These are phyloP conservation scores for Poecilia velifera DNA, from an alignment of 2,797 vertebrate species.

Conservation along the genomic window DNA sequence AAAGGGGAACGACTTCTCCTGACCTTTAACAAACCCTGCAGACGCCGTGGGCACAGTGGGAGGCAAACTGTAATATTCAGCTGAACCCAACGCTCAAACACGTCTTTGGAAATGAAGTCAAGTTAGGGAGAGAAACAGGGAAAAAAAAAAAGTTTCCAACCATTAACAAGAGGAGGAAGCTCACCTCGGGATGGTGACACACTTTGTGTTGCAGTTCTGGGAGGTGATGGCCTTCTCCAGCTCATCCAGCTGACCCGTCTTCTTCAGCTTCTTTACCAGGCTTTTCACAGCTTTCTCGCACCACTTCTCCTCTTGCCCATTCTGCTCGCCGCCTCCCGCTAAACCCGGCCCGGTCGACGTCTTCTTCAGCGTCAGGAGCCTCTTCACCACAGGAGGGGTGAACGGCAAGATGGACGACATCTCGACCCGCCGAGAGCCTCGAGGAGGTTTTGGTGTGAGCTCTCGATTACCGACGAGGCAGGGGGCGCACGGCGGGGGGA, in stretches of 20 bases:
- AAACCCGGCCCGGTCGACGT: constrained; percentile 87
- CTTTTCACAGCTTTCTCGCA: constrained; percentile 98
- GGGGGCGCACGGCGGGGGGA: constrained; percentile 1
- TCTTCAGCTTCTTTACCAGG: constrained; percentile 98
- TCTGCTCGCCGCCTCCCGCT: constrained; percentile 91
- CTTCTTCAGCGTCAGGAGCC: constrained; percentile 97
- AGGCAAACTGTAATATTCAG: constrained; percentile 1
- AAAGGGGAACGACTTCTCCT: constrained; percentile 64
- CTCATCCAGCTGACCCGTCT: constrained; percentile 96
- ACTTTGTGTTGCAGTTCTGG: constrained; percentile 98
- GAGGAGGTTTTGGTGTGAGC: constrained; percentile 43
- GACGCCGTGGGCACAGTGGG: neutral
- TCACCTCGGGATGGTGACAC: constrained; percentile 99
- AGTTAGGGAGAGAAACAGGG: constrained; percentile 5
- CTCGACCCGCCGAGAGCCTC: constrained; percentile 62
- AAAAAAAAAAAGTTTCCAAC: neutral
- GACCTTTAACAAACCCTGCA: constrained; percentile 25
- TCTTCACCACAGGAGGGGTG: constrained; percentile 98
- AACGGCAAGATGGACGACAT: constrained; percentile 99
- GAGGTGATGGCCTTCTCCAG: constrained; percentile 98
- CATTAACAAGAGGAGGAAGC: neutral
- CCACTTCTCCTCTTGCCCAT: constrained; percentile 98
- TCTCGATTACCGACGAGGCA: constrained; percentile 41
- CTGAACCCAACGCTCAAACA: neutral
- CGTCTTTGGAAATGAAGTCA: neutral